These are phyloP conservation scores for Entomobrya multifasciata DNA, from an alignment of 2,888 invertebrate species.

Conservation along the genomic window DNA sequence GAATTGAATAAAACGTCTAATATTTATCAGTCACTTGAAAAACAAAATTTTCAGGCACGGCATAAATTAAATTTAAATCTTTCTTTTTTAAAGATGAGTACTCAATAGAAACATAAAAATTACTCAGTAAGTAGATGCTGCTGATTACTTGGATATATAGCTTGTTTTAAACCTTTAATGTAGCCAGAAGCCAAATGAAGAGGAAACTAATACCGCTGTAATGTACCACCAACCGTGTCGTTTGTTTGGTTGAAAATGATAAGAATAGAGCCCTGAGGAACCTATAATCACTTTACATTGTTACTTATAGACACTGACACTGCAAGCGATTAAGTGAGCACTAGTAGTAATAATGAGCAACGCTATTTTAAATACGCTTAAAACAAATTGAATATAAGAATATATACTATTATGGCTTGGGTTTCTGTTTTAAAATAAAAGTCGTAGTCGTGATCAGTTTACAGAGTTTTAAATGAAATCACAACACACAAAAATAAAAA, in stretches of 20 bases:
- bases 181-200: constrained; percentile 5
- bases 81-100: background rate
- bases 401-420: background rate
- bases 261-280: constrained; percentile 5
- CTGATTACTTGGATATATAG: no score
- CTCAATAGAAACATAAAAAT: background rate
- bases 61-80: background rate
- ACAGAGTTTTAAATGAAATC: background rate
- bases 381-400: constrained; percentile 12
- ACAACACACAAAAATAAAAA: background rate
- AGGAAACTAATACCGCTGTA: background rate
- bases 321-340: background rate
- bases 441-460: background rate
- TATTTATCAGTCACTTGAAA: no score
- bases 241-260: background rate
- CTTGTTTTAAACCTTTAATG: no score
- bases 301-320: background rate
- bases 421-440: background rate
- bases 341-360: background rate
- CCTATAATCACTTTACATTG: constrained; percentile 10
- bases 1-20: no score
- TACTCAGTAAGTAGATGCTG: background rate
- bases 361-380: background rate
- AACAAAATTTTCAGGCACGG: no score
- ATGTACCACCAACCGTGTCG: constrained; percentile 3